These are phyloP conservation scores for Mallotus villosus DNA, from an alignment of 2,797 vertebrate genomes.

Conservation along the genomic window DNA sequence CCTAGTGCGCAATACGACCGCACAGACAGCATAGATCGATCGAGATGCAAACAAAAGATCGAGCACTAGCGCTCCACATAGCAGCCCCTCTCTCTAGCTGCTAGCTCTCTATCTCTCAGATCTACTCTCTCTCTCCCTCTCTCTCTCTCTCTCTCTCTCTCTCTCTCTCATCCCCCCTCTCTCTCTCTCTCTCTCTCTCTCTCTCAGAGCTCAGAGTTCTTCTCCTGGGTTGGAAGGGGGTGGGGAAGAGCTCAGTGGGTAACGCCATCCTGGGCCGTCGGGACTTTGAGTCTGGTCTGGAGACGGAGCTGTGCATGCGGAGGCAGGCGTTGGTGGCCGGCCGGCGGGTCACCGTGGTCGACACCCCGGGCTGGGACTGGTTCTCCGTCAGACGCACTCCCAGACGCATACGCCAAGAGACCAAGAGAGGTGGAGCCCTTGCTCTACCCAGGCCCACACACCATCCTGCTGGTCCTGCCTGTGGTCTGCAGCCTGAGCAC, in stretches of 20 bases:
- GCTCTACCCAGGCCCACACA: constrained; percentile 76
- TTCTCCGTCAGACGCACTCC: constrained; percentile 73
- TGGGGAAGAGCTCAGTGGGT: constrained; percentile 78
- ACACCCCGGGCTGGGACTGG: constrained; percentile 82
- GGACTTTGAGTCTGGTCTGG: constrained; percentile 73
- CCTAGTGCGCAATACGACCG: too few species aligned
- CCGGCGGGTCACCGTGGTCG: constrained; percentile 75
- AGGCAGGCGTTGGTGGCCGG: constrained; percentile 73
- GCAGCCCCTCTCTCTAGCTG: too few species aligned
- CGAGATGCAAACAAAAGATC: too few species aligned
- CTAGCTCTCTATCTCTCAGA: neutral
- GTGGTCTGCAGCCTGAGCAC: constrained; percentile 75
- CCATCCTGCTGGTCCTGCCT: constrained; percentile 75
- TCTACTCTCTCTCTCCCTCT: neutral
- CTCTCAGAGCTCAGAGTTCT: constrained; percentile 71
- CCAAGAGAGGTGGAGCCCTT: constrained; percentile 74
- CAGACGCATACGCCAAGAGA: constrained; percentile 70
- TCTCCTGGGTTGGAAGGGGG: constrained; percentile 77
- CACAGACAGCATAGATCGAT: too few species aligned
- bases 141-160: neutral
- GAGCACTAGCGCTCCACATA: too few species aligned
- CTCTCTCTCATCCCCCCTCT: neutral
- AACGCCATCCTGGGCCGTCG: constrained; percentile 74
- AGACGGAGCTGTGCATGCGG: constrained; percentile 71
- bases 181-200: constrained; percentile 3